Conservation (phyloP, 1,140 invertebrate genomes). For the Dinoponera quadriceps region DNA sequence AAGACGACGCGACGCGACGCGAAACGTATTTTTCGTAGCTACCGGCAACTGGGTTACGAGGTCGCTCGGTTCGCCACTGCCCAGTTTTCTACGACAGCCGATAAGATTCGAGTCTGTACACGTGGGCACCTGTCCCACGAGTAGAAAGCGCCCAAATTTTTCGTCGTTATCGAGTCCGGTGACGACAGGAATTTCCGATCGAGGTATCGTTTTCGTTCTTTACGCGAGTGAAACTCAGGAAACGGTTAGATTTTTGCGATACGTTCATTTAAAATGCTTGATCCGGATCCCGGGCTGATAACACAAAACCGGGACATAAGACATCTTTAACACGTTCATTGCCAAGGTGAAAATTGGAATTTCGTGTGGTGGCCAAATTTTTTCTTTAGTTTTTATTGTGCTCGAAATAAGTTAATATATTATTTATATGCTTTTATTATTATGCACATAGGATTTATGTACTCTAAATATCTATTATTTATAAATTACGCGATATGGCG, state of each 20-base stretch:
- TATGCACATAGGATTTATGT: no score
- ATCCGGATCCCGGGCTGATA: no score
- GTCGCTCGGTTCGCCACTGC: conserved; percentile 71
- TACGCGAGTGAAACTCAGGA: background rate
- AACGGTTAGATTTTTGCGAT: background rate
- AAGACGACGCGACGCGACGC: conserved; percentile 8
- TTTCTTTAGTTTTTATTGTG: no score
- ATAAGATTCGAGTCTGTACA: conserved; percentile 78
- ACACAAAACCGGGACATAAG: no score
- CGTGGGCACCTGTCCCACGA: conserved; percentile 74
- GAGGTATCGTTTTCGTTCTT: conserved; percentile 28
- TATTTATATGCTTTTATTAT: no score
- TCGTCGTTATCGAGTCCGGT: conserved; percentile 40
- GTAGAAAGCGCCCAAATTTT: conserved; percentile 83
- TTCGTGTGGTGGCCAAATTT: no score
- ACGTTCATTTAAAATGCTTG: background rate
- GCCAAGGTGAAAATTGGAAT: no score
- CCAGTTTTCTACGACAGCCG: conserved; percentile 77
- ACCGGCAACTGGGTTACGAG: conserved; percentile 68
- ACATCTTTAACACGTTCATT: no score
- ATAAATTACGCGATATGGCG: no score
- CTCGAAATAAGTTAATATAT: no score
- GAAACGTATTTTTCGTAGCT: conserved; percentile 71
- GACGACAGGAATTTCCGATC: background rate
- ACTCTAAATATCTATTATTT: no score